A percentile compares a stretch with the other conserved stretches of the same genome.
Conservation (phyloP, 1,140 invertebrate species). For the Pseudomyrmex gracilis region DNA sequence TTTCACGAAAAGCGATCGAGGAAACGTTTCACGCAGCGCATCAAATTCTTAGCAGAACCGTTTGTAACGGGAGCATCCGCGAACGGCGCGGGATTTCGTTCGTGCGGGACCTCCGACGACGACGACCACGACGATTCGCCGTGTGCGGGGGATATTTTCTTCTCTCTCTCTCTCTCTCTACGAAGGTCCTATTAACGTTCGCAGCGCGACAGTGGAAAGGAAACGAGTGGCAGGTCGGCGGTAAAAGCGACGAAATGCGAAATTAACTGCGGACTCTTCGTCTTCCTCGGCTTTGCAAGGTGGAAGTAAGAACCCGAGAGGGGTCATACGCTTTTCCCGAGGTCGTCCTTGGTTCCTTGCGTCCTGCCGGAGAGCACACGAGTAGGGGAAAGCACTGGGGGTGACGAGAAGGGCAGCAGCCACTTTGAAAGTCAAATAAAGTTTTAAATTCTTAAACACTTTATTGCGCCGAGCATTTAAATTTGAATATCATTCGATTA, state of each 20-base stretch:
- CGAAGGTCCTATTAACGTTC: constrained; percentile 59
- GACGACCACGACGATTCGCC: background rate
- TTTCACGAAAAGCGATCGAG: constrained; percentile 10
- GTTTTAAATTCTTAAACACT: constrained; percentile 80
- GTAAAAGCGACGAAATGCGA: constrained; percentile 72
- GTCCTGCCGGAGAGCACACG: background rate
- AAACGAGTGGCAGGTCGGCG: constrained; percentile 46
- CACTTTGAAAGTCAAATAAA: constrained; percentile 82
- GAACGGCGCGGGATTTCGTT: background rate
- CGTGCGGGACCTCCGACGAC: background rate
- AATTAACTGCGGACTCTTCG: constrained; percentile 71
- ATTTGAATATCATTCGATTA: constrained; percentile 83
- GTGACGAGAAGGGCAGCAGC: constrained; percentile 46
- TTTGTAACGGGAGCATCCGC: background rate
- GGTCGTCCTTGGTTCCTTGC: background rate
- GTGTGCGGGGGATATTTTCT: constrained; percentile 43
- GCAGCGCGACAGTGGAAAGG: constrained; percentile 16
- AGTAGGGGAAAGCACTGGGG: background rate
- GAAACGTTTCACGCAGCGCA: background rate
- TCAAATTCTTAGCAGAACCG: constrained; percentile 24
- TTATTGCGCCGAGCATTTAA: constrained; percentile 81
- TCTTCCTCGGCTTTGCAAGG: constrained; percentile 42
- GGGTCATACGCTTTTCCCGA: constrained; percentile 19
- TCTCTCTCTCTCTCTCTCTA: background rate
- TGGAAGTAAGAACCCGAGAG: constrained; percentile 38